A percentile compares a stretch with the other conserved stretches of the same genome.
phyloP scores from a whole-genome alignment of 2,888 invertebrate genomes.

The Kryphioiulus occultus region DNA sequence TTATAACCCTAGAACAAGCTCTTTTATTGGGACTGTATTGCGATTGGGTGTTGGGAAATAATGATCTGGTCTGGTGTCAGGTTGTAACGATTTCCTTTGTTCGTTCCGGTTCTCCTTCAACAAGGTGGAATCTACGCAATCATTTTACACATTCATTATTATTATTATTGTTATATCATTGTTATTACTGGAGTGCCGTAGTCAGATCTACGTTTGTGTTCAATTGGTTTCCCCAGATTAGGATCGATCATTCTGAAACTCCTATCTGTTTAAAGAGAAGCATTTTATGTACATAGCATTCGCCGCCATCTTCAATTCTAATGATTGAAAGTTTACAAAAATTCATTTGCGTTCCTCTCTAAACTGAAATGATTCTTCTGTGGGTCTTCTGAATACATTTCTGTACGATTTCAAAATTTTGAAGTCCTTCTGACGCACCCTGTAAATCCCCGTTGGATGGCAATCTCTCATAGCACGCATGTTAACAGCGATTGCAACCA shows the following conservation, averaged over 20 bases:
- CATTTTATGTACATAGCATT: not conserved
- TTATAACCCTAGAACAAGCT: not conserved
- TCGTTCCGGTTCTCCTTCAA: not conserved
- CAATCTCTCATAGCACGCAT: too few relatives aligned
- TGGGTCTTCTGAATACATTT: too few relatives aligned
- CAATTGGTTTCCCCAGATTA: not conserved
- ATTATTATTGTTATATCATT: constrained; percentile 9
- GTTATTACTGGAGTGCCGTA: not conserved
- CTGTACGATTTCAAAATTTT: too few relatives aligned
- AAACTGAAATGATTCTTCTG: too few relatives aligned
- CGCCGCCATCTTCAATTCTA: too few relatives aligned
- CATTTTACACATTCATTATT: constrained; percentile 1
- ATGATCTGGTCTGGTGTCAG: not conserved
- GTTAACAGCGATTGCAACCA: too few relatives aligned
- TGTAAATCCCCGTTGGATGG: too few relatives aligned
- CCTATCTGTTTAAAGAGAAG: not conserved
- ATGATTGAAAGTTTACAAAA: too few relatives aligned
- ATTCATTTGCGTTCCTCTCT: too few relatives aligned
- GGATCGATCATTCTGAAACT: not conserved
- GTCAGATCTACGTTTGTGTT: not conserved
- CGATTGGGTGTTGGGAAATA: not conserved
- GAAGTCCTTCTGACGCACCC: too few relatives aligned
- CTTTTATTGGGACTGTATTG: not conserved
- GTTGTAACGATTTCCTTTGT: not conserved
- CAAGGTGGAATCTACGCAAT: not conserved